phyloP scores from a whole-genome alignment of 2,113 vertebrate species.

The Rhizomys pruinosus region DNA sequence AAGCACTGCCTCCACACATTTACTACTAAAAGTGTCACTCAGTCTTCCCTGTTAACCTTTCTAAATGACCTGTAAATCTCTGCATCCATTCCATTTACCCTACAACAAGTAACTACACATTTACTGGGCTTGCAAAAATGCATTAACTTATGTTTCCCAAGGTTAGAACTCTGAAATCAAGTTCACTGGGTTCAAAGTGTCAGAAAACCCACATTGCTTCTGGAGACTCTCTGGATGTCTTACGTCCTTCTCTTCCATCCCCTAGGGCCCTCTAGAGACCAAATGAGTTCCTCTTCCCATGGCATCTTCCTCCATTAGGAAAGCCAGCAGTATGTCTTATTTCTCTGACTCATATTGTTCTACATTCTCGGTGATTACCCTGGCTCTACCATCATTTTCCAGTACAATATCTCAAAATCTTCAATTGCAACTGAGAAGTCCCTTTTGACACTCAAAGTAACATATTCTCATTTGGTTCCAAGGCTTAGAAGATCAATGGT shows the following conservation, averaged over 20 bases:
- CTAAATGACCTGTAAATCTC: not conserved
- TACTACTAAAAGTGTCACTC: not conserved
- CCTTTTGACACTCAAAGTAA: not conserved
- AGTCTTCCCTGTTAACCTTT: not conserved
- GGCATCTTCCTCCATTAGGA: not conserved
- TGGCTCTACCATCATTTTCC: too few species aligned
- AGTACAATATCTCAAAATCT: not conserved
- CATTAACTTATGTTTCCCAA: not conserved
- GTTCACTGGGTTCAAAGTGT: not conserved
- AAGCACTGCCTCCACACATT: not conserved
- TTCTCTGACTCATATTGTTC: not conserved
- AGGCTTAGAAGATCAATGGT: not conserved
- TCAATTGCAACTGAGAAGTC: not conserved
- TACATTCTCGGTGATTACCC: too few species aligned
- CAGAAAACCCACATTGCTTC: not conserved
- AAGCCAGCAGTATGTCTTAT: not conserved
- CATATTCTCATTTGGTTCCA: not conserved
- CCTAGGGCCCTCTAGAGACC: too few species aligned
- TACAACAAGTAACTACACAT: not conserved
- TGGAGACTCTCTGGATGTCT: not conserved
- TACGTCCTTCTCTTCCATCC: accelerated
- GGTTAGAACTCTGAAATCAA: not conserved
- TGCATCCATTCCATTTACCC: not conserved
- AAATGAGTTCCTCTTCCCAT: not conserved
- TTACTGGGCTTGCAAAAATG: not conserved